Evolutionary conservation across 2,888 invertebrate species (phyloP).

Genomic region (Scaptomyza parva): DNA sequence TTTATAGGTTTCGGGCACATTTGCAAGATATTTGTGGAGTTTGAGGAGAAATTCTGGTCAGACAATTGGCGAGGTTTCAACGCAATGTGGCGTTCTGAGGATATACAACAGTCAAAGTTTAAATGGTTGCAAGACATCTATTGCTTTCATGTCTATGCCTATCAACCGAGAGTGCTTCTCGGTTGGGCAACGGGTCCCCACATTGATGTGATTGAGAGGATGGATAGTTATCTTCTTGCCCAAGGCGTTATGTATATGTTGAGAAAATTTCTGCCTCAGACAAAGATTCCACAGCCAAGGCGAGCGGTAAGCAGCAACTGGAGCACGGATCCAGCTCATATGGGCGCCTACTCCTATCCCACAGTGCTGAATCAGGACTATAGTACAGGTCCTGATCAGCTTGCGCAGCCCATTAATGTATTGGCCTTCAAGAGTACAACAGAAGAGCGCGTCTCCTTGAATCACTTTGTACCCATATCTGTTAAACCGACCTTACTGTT

Average conservation of each 20-base stretch:
- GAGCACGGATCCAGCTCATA: constrained; percentile 86
- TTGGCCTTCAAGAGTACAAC: constrained; percentile 41
- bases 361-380: constrained; percentile 86
- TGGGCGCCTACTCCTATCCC: constrained; percentile 88
- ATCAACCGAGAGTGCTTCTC: constrained; percentile 87
- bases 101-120: constrained; percentile 68
- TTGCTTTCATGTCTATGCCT: constrained; percentile 88
- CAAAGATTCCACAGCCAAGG: constrained; percentile 61
- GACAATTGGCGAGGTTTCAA: constrained; percentile 85
- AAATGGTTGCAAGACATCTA: constrained; percentile 88
- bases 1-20: constrained; percentile 86
- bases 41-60: constrained; percentile 87
- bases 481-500: constrained; percentile 86
- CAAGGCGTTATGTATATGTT: constrained; percentile 68
- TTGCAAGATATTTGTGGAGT: constrained; percentile 87
- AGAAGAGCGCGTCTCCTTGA: background rate
- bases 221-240: constrained; percentile 85
- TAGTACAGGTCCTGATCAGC: constrained; percentile 85
- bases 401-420: constrained; percentile 85
- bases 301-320: constrained; percentile 86
- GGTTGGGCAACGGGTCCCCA: constrained; percentile 88
- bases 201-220: constrained; percentile 87
- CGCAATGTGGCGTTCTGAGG: constrained; percentile 86
- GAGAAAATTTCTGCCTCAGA: constrained; percentile 64
- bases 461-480: constrained; percentile 15